Base-by-base conservation (phyloP, 2,888 invertebrate genomes). In the Bruchidius siliquastri region DNA sequence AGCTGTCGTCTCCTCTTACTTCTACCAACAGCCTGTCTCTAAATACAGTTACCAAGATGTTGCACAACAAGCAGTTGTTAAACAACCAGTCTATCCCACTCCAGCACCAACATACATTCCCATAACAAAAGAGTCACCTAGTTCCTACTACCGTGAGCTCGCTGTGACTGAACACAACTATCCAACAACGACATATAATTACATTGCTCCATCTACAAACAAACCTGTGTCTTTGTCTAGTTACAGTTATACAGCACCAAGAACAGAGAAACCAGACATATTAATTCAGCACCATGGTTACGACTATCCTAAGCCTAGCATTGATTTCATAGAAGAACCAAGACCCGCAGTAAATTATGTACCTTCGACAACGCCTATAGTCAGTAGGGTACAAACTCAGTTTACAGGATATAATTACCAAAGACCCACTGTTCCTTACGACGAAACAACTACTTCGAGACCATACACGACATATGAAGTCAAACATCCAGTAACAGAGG, bases 261-360 rank as follows among this genome's bases (percentile, higher is more conserved):
- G 20, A 1, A 21, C 68, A 22, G 21, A 21, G 21, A 68, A 68
- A 68, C 22, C 68, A 20, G 20, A 2, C 10, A 13, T 68, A 21
- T 68, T 13, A 2, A 21, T 22, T 1, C 68, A 74, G n/a, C 73
- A 76, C 20, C 22, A 71, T 22, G 79, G 82, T 70, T 82, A 84
- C 69, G 76, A 78, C 67, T 82, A 84, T 72, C 79, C 81, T 10
- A 82, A 81, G 77, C 81, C 82, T 2, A 21, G 71, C 4, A 77
- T 81, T 10, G 79, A 82, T 76, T 88, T 87, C 71, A 85, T 84
- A 66, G 86, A 87, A 78, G 81, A 81, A 75, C 85, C 85, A 22
- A 81, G 18, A 67, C 22, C 74, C 3, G 32, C 72, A 10, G 74
- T 72, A 18, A 69, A 72, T 80, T 32, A 20, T 70, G 30, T 71